Base-by-base conservation (phyloP, 2,113 vertebrate genomes). In the Neoarius graeffei region DNA sequence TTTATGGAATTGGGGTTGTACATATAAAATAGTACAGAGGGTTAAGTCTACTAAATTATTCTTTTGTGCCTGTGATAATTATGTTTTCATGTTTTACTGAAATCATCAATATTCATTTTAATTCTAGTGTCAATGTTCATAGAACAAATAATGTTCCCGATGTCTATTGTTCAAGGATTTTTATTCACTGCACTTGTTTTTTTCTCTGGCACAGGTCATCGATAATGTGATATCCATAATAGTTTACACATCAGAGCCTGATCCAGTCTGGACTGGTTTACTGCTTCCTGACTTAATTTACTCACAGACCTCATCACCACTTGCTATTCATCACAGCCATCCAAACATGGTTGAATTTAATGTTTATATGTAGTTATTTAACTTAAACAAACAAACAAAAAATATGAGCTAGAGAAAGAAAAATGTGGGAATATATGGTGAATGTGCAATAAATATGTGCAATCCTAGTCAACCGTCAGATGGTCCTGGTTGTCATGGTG, bases 401-500 rank as follows among this genome's bases (percentile, higher is more conserved):
- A n/a, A 66, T 13, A 69, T 5, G 19, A n/a, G 59, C 8, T 62
- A 48, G 14, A 48, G 42, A 1, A 73, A 67, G 17, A 80, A 17
- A 50, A 7, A 35, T n/a, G 5, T 19, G 62, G 17, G 57, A 57
- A 59, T 56, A 42, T 42, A 42, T 4, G 57, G 81, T 17, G 30
- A 62, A 60, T 1, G 50, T 56, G 30, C 27, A 35, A 25, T 71
- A 74, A 74, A 85, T 15, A 85, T 20, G 25, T 35, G 25, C 30
- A 79, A 59, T 64, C 79, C 66, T 20, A n/a, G 59, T 42, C 9
- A 83, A 82, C 79, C 23, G 23, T 85, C 77, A 85, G 69, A 88
- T 73, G 56, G 50, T 62, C 73, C 10, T 79, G 52, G 86, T 88
- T 88, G 86, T 84, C 85, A 88, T 90, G 81, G 89, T 79, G 71